Percentiles rank a stretch among this genome's conserved stretches.
Evolutionary conservation across 2,113 vertebrate genomes (phyloP).

Genomic region (Cervus canadensis): DNA sequence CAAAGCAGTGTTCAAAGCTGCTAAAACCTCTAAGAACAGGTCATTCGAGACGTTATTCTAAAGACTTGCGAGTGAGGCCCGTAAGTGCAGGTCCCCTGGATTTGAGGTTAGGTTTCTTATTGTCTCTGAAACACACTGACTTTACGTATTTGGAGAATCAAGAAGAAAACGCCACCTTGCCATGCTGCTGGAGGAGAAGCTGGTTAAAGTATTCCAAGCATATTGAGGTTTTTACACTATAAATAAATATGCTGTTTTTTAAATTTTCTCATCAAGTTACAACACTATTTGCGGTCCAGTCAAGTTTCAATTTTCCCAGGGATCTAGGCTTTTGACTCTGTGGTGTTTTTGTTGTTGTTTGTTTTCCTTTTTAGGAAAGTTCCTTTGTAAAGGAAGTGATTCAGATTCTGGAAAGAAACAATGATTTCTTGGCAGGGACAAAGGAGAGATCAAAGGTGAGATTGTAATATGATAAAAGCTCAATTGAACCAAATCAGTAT

Average conservation of each 20-base stretch:
- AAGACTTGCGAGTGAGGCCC: neutral
- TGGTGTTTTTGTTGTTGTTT: neutral
- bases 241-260: neutral
- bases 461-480: neutral
- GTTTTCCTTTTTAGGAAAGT: neutral
- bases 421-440: neutral
- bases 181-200: neutral
- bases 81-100: accelerated
- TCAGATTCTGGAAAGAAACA: neutral
- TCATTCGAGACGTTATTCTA: neutral
- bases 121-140: neutral
- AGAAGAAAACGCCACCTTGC: neutral
- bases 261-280: neutral
- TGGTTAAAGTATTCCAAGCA: neutral
- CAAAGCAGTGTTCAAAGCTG: neutral
- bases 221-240: neutral
- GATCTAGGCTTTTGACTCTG: neutral
- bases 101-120: neutral
- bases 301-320: neutral
- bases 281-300: neutral
- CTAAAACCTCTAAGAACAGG: neutral
- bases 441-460: neutral
- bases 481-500: neutral
- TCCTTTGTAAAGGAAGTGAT: neutral
- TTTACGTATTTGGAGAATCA: neutral